Conservation (phyloP, 2,888 invertebrate genomes). For the Amiota mariae region DNA sequence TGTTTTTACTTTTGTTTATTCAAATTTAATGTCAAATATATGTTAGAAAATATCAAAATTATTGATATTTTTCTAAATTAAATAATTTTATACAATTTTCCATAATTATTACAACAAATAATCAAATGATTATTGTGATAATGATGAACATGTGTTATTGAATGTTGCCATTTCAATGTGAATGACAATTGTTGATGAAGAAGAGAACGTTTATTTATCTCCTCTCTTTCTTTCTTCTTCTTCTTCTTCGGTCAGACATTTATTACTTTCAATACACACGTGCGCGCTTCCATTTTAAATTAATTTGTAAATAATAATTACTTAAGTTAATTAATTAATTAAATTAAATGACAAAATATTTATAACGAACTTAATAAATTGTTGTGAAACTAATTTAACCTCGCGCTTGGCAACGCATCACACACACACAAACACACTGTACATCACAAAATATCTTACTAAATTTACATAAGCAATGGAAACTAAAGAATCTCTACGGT, state of each 20-base stretch:
- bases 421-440: background rate
- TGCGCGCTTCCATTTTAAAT: conserved; percentile 31
- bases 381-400: too few relatives aligned
- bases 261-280: background rate
- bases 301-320: conserved; percentile 11
- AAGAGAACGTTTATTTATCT: too few relatives aligned
- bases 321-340: background rate
- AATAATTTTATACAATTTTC: background rate
- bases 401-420: too few relatives aligned
- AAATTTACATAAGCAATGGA: conserved; percentile 20
- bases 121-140: background rate
- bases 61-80: too few relatives aligned
- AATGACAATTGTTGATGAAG: too few relatives aligned
- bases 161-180: too few relatives aligned
- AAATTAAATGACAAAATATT: background rate
- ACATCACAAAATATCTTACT: background rate
- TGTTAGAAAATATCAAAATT: too few relatives aligned
- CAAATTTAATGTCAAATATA: too few relatives aligned
- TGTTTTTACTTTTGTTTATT: too few relatives aligned
- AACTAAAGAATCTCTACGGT: background rate
- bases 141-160: background rate
- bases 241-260: background rate
- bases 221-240: background rate
- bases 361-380: too few relatives aligned
- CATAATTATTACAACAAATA: background rate